phyloP scores from a whole-genome alignment of 2,888 invertebrate species.

The Plagiodera versicolora region DNA sequence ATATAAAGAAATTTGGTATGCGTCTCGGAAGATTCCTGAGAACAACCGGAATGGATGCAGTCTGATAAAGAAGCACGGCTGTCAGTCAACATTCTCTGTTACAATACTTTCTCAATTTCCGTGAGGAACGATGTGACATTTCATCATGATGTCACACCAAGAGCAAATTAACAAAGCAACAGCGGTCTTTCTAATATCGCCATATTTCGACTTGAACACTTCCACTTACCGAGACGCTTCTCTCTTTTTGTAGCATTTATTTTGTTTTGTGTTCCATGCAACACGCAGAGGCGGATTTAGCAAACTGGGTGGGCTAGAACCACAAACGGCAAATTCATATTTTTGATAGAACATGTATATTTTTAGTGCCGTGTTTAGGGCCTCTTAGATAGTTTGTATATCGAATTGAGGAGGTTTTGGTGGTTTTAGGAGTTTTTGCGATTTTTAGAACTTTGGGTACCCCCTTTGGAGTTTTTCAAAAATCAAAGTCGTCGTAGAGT shows the following conservation, averaged over 20 bases:
- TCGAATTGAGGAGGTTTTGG: too few relatives aligned
- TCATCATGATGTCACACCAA: constrained; percentile 52
- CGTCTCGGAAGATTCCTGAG: constrained; percentile 45
- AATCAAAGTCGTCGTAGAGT: too few relatives aligned
- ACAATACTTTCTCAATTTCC: constrained; percentile 56
- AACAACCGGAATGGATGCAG: constrained; percentile 50
- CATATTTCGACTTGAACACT: constrained; percentile 41
- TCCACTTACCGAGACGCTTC: constrained; percentile 25
- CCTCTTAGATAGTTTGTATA: too few relatives aligned
- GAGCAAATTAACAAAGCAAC: constrained; percentile 56
- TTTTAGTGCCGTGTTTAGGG: too few relatives aligned
- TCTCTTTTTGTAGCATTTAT: constrained; percentile 23
- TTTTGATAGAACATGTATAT: too few relatives aligned
- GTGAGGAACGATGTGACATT: constrained; percentile 53
- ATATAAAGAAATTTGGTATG: constrained; percentile 48
- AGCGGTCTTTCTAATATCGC: constrained; percentile 50
- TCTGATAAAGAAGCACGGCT: constrained; percentile 55
- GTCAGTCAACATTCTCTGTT: constrained; percentile 53
- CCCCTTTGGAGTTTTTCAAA: too few relatives aligned
- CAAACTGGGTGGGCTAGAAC: too few relatives aligned
- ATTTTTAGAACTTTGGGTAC: too few relatives aligned
- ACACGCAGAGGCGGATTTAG: constrained; percentile 24
- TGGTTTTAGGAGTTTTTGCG: too few relatives aligned
- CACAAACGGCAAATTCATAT: too few relatives aligned
- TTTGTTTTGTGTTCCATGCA: constrained; percentile 26